Percentiles rank a stretch among this genome's conserved stretches.
Conservation (phyloP, 2,797 vertebrate species). For the Agapornis canus region DNA sequence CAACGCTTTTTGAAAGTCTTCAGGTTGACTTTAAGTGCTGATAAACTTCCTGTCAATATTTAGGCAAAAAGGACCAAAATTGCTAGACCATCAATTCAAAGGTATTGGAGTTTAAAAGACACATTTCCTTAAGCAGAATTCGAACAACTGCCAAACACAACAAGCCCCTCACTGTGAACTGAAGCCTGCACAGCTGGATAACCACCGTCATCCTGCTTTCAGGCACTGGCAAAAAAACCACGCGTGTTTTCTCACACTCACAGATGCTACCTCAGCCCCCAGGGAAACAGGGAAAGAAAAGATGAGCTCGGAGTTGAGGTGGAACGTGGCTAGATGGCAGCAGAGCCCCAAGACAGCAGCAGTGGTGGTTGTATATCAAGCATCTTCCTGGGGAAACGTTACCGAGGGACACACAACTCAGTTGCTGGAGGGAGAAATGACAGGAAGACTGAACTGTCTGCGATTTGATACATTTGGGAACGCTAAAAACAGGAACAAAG, state of each 20-base stretch:
- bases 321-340: conserved; percentile 54
- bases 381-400: neutral
- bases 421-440: neutral
- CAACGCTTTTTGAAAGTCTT: neutral
- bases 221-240: neutral
- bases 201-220: fast-evolving
- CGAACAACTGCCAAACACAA: neutral
- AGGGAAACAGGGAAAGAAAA: fast-evolving
- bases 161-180: fast-evolving
- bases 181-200: neutral
- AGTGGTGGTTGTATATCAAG: no score
- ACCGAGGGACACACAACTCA: neutral
- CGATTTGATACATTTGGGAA: neutral
- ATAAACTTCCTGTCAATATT: neutral
- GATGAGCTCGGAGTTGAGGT: neutral
- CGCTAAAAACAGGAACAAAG: neutral
- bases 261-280: fast-evolving
- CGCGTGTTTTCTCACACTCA: fast-evolving
- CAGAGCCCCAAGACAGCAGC: conserved; percentile 11
- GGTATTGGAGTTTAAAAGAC: neutral
- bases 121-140: neutral
- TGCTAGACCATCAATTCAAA: neutral
- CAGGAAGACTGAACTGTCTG: neutral
- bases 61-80: neutral
- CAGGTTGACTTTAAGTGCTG: neutral